Evolutionary conservation across 2,797 vertebrate species (phyloP).

Genomic region (Lateolabrax maculatus): DNA sequence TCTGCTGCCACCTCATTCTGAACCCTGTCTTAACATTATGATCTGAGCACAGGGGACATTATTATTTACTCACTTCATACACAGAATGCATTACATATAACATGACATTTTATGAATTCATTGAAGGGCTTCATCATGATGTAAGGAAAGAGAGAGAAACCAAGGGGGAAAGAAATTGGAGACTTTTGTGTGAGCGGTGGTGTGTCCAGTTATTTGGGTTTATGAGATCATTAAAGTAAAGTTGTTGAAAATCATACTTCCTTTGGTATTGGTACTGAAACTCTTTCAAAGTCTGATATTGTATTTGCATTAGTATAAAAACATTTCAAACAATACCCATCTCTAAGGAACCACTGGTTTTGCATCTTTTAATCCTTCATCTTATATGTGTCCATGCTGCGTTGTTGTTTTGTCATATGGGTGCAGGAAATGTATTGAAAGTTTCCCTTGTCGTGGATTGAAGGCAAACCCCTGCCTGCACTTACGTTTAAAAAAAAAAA

Average conservation of each 20-base stretch:
- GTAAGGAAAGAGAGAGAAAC: not conserved
- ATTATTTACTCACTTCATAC: conserved; percentile 30
- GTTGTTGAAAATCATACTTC: not conserved
- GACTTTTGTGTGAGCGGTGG: not conserved
- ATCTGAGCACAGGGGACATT: conserved; percentile 28
- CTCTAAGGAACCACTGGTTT: not conserved
- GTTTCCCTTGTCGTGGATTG: fast-evolving
- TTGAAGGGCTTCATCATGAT: not conserved
- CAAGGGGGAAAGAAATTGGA: not conserved
- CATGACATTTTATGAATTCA: conserved; percentile 21
- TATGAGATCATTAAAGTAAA: conserved; percentile 6
- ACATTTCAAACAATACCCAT: not conserved
- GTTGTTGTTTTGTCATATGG: not conserved
- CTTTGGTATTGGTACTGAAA: not conserved
- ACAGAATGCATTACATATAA: conserved; percentile 16
- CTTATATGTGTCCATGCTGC: not conserved
- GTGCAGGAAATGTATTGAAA: not conserved
- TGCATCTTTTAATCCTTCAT: too few relatives aligned
- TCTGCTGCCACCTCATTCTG: not conserved
- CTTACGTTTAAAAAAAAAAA: not conserved
- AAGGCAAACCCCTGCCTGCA: not conserved
- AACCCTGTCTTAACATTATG: conserved; percentile 9
- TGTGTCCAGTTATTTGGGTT: not conserved
- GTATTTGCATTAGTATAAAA: not conserved
- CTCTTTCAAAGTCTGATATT: not conserved